Evolutionary conservation across 2,797 vertebrate genomes (phyloP).

Genomic region (Protonibea diacanthus): DNA sequence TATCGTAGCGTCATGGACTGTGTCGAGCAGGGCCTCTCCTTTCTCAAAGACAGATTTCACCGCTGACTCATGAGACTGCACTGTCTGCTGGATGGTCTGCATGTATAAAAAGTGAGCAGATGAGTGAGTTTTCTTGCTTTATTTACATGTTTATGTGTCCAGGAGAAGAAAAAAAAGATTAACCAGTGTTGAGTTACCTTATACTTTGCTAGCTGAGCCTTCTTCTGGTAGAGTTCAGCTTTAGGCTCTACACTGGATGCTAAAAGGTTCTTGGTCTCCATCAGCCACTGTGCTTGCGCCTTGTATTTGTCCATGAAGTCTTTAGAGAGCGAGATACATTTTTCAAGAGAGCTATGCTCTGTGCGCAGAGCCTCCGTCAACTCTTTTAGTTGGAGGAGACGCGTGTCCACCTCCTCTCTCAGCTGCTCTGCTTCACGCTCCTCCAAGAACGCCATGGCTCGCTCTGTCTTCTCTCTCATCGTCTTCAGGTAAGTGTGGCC

Average conservation of each 20-base stretch:
- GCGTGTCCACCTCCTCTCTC: constrained; percentile 84
- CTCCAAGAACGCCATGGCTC: constrained; percentile 88
- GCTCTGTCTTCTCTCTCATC: constrained; percentile 91
- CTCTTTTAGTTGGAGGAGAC: constrained; percentile 86
- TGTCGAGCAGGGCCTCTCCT: constrained; percentile 87
- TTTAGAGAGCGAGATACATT: constrained; percentile 91
- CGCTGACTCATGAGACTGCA: constrained; percentile 92
- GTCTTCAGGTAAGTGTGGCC: constrained; percentile 93
- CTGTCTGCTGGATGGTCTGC: constrained; percentile 93
- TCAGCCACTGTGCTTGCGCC: constrained; percentile 90
- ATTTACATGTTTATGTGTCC: neutral
- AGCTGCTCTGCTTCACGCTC: constrained; percentile 86
- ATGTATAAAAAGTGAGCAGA: neutral
- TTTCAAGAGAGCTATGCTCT: constrained; percentile 90
- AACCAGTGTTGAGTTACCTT: constrained; percentile 82
- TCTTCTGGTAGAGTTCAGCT: constrained; percentile 97
- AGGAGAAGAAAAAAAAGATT: neutral
- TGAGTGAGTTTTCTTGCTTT: neutral
- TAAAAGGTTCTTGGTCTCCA: constrained; percentile 89
- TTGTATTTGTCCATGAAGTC: constrained; percentile 96
- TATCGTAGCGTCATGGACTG: constrained; percentile 86
- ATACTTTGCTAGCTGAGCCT: constrained; percentile 96
- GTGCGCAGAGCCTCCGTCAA: constrained; percentile 88
- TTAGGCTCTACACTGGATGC: constrained; percentile 89
- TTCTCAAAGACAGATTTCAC: constrained; percentile 93